Evolutionary conservation across 64 coral and sea anemone species (phyloP).

Genomic region (Montipora foliosa): DNA sequence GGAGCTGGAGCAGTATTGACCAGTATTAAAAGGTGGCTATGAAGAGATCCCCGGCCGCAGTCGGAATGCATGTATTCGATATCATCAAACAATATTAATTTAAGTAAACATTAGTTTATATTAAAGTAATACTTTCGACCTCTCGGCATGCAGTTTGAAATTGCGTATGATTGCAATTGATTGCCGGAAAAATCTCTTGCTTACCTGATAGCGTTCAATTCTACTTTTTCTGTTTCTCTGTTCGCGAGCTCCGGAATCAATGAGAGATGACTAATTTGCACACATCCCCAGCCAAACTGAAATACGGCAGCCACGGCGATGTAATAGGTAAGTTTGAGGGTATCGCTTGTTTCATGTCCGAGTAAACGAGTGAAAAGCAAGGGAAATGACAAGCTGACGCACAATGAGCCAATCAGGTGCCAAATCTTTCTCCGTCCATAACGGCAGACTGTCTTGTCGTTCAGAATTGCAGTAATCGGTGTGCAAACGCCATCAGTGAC

Average conservation of each 20-base stretch:
- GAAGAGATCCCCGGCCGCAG: no score
- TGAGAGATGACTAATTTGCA: conserved; percentile 83
- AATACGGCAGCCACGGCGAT: conserved; percentile 72
- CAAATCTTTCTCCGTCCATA: conserved; percentile 73
- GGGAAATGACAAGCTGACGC: conserved; percentile 28
- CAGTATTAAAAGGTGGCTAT: no score
- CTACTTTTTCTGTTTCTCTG: conserved; percentile 67
- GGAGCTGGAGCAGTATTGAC: no score
- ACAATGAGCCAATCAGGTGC: conserved; percentile 57
- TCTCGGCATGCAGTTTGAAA: no score
- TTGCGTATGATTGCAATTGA: background rate
- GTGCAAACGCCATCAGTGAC: conserved; percentile 58
- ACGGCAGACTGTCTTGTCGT: conserved; percentile 76
- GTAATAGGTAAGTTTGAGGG: conserved; percentile 76
- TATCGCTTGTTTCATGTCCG: background rate
- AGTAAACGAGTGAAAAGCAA: conserved; percentile 50
- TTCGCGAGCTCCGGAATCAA: conserved; percentile 86
- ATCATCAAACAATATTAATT: no score
- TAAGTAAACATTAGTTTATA: no score
- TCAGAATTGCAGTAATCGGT: conserved; percentile 61
- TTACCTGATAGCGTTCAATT: conserved; percentile 89
- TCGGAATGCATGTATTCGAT: no score
- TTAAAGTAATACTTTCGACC: no score
- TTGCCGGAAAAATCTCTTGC: background rate
- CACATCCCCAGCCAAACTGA: conserved; percentile 94